A percentile compares a stretch with the other conserved stretches of the same genome.
Evolutionary conservation across 2,888 invertebrate genomes (phyloP).

Genomic region (Limenitis camilla): DNA sequence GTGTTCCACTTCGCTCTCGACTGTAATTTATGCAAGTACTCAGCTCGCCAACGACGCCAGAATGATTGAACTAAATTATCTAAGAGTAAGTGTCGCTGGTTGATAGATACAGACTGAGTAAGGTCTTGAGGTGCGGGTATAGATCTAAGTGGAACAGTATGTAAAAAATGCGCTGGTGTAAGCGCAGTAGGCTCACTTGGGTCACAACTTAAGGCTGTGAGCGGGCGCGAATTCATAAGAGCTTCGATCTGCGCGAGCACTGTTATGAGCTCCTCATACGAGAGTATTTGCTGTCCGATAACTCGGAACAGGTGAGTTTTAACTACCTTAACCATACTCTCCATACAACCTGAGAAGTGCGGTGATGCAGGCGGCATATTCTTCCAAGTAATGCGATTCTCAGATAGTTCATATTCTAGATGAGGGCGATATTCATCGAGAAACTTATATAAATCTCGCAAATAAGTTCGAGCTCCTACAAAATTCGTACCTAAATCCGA

Average conservation of each 20-base stretch:
- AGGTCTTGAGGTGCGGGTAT: constrained; percentile 12
- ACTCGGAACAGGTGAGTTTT: constrained; percentile 10
- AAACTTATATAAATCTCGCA: constrained; percentile 8
- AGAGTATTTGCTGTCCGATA: constrained; percentile 8
- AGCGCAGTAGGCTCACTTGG: neutral
- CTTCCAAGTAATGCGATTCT: constrained; percentile 12
- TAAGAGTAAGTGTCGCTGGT: neutral
- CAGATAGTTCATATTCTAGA: constrained; percentile 4
- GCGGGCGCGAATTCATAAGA: neutral
- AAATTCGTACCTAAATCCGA: constrained; percentile 20
- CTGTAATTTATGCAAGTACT: constrained; percentile 15
- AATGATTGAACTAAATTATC: constrained; percentile 12
- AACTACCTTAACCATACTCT: constrained; percentile 6
- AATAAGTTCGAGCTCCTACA: constrained; percentile 10
- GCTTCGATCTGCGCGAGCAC: constrained; percentile 17
- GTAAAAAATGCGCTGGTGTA: constrained; percentile 12
- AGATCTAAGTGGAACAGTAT: constrained; percentile 13
- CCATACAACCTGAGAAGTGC: constrained; percentile 9
- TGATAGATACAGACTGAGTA: too few species aligned
- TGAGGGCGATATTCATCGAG: neutral
- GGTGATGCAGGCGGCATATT: constrained; percentile 3
- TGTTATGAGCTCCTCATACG: constrained; percentile 15
- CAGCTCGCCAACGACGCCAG: constrained; percentile 15
- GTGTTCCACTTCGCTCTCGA: constrained; percentile 17
- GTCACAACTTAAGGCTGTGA: neutral